Evolutionary conservation across 92 coral and sea anemone species (phyloP), one percentile per base, ranked within the genome.

Genomic region (Siderastrea radians): DNA sequence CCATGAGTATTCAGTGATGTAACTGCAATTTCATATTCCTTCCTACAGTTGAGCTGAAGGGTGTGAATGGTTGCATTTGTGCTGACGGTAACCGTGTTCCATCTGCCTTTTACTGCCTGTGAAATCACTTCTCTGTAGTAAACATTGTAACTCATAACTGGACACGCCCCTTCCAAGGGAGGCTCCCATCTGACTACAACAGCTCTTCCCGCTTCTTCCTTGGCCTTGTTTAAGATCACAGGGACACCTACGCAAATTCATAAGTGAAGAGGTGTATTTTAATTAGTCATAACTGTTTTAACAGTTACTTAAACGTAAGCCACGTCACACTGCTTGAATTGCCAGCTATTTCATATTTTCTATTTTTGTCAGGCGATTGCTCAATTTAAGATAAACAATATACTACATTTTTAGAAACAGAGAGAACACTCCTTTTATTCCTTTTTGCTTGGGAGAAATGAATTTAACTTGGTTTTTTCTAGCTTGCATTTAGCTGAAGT

Each of bases 61-160:
- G 72, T 78, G 3, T 14, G 7, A 45, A 65, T 81, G 51, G 85
- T 68, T 50, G 1, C 3, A 67, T 68, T 68, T 68, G 66, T 44
- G 76, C 26, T 43, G 16, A 81, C 75, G 1, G 50, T 44, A 38
- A 55, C 52, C 17, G 76, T 53, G 50, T n/a, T 7, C 85, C 85
- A 81, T 4, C 12, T 52, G 67, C 65, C 2, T 52, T 78, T 49
- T 49, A 0, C 9, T 1, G 6, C 14, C 8, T 10, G 65, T 52
- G 46, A 81, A 5, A 68, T 2, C 75, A 81, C 85, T 19, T 67
- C 66, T 44, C 85, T 81, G 85, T 81, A 53, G 65, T 81, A 52
- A 15, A 81, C 85, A 52, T 43, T 81, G 76, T 81, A 81, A 1
- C 17, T 67, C 1, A 16, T 16, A 52, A 81, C 65, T 47, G 76